Conservation (phyloP, 2,113 vertebrate genomes). For the Cebus imitator region DNA sequence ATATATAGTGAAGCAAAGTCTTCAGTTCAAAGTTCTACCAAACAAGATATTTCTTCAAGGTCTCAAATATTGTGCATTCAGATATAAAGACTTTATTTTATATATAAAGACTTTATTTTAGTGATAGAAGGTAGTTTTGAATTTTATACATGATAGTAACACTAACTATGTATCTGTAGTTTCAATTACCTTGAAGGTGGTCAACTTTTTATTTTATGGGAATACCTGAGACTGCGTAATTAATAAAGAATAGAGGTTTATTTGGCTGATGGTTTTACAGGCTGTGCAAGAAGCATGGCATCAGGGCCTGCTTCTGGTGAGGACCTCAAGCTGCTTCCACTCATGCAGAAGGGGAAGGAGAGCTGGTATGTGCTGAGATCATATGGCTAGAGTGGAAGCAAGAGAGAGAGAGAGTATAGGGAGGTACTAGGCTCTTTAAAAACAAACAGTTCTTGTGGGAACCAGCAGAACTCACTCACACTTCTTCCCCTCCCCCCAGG, state of each 20-base stretch:
- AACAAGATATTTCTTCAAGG: neutral
- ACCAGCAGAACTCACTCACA: neutral
- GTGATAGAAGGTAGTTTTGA: neutral
- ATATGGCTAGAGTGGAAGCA: too few species aligned
- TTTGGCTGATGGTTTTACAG: neutral
- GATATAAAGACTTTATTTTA: neutral
- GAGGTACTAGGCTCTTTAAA: neutral
- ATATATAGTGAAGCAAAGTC: too few species aligned
- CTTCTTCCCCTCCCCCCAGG: neutral
- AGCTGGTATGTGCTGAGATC: neutral
- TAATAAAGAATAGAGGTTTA: neutral
- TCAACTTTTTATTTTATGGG: conserved; percentile 27
- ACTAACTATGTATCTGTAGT: neutral
- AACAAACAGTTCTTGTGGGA: neutral
- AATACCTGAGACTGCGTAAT: neutral
- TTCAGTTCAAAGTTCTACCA: too few species aligned
- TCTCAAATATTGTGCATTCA: neutral
- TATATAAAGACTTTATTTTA: neutral
- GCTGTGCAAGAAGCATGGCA: neutral
- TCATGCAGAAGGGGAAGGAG: neutral
- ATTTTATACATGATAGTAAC: neutral
- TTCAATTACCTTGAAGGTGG: neutral
- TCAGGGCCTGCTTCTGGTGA: neutral
- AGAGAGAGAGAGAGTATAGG: too few species aligned
- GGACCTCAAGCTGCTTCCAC: neutral